Evolutionary conservation across 2,113 vertebrate species (phyloP), one percentile per base, ranked within the genome.

Genomic region (Tapirus terrestris): DNA sequence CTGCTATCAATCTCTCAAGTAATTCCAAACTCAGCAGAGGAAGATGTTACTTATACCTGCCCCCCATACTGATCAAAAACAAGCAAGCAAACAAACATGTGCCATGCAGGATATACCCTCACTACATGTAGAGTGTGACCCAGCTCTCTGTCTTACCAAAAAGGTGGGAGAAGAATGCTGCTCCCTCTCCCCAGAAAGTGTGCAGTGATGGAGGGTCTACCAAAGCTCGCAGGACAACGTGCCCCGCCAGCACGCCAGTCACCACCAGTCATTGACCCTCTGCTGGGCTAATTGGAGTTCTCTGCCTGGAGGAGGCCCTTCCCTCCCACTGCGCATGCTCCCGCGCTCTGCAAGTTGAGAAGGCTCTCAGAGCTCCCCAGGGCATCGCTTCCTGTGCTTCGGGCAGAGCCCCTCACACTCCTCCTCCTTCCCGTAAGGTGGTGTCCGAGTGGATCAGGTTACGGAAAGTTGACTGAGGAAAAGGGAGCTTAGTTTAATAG

Each of bases 271-370:
- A 12, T 14, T 33, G 61, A 16, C 29, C 4, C 10, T 10, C 2
- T n/a, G 17, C 23, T 0, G 3, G 0, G 8, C 31, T 12, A 45
- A 20, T 4, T 21, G n/a, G 56, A 60, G 5, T 14, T 65, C 20
- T 53, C 21, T 56, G 16, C 23, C 29, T 25, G 5, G 5, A 0
- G 5, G 8, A 72, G 31, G 4, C 5, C 11, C 36, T 31, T 43
- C 12, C 43, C 1, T 18, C 4, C 61, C 9, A 4, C 2, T 31
- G 20, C 0, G 12, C 13, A 0, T 0, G 0, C 29, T 14, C 61
- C 29, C 6, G 20, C 0, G 2, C 45, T 45, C 48, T 14, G 53
- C 6, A 53, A 39, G 23, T 16, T 23, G 31, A 67, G 68, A 33
- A 21, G 73, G 13, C 39, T 14, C 51, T 48, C 1, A 4, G 33